Evolutionary conservation across 2,888 invertebrate species (phyloP).

Genomic region (Agelastica alni): DNA sequence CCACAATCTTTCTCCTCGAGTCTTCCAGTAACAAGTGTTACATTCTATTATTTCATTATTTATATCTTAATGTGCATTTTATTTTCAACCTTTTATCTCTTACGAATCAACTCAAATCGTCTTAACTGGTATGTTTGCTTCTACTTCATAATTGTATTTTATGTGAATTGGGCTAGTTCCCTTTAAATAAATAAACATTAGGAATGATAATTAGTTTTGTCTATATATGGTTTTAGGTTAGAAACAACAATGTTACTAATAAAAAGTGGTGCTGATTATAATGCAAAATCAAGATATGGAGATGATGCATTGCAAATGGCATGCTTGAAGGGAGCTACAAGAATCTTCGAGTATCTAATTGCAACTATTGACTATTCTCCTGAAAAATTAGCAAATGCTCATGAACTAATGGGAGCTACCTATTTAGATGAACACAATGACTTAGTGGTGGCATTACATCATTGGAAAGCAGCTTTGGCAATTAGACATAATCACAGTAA

Average conservation of each 20-base stretch:
- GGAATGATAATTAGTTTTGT: too few relatives aligned
- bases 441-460: slow-evolving; percentile 68
- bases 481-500: slow-evolving; percentile 59
- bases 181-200: too few relatives aligned
- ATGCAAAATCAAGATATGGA: slow-evolving; percentile 75
- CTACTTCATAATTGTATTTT: too few relatives aligned
- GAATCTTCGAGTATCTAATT: slow-evolving; percentile 73
- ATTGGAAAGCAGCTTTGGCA: slow-evolving; percentile 81
- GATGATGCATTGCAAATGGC: slow-evolving; percentile 90
- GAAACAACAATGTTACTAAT: slow-evolving; percentile 83
- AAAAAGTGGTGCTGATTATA: slow-evolving; percentile 78
- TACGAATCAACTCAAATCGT: too few relatives aligned
- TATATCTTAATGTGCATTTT: too few relatives aligned
- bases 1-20: too few relatives aligned
- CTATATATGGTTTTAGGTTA: slow-evolving; percentile 56
- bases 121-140: too few relatives aligned
- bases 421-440: slow-evolving; percentile 88
- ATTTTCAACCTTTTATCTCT: too few relatives aligned
- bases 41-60: too few relatives aligned
- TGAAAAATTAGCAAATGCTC: slow-evolving; percentile 79
- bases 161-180: too few relatives aligned
- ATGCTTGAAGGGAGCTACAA: slow-evolving; percentile 76
- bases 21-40: too few relatives aligned
- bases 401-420: slow-evolving; percentile 86
- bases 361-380: slow-evolving; percentile 65